phyloP scores from a whole-genome alignment of 2,888 invertebrate species.

The Drosophila tripunctata region DNA sequence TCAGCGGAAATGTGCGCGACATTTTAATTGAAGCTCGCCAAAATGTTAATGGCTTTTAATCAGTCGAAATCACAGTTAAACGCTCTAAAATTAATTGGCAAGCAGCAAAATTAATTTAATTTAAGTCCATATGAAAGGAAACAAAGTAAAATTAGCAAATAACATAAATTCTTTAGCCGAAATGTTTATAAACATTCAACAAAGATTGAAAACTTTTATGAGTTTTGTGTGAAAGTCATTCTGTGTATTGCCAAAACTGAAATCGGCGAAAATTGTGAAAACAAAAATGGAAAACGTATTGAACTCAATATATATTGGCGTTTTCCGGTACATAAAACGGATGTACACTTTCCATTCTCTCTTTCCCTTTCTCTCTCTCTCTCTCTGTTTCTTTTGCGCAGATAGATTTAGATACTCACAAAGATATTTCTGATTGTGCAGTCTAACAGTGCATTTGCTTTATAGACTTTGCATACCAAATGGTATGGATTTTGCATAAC shows the following conservation, averaged over 20 bases:
- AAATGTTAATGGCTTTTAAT: constrained; percentile 72
- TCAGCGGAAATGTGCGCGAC: constrained; percentile 82
- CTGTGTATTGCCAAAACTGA: constrained; percentile 23
- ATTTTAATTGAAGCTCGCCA: constrained; percentile 80
- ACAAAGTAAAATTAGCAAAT: constrained; percentile 1
- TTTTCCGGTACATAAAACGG: constrained; percentile 41
- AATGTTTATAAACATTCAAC: constrained; percentile 43
- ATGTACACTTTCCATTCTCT: constrained; percentile 13
- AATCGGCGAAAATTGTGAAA: constrained; percentile 7
- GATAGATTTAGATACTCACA: neutral
- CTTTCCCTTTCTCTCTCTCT: neutral
- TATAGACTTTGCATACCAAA: no score
- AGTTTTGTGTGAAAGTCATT: constrained; percentile 15
- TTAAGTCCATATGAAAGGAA: neutral
- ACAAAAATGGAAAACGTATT: constrained; percentile 4
- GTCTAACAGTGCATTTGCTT: constrained; percentile 20
- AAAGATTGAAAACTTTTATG: constrained; percentile 12
- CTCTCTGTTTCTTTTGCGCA: neutral
- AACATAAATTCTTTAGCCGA: constrained; percentile 4
- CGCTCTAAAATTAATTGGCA: constrained; percentile 32
- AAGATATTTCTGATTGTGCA: constrained; percentile 1
- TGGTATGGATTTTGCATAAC: no score
- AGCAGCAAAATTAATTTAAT: constrained; percentile 14
- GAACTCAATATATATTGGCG: constrained; percentile 25
- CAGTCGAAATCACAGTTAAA: constrained; percentile 38